These are phyloP conservation scores for Toxostoma redivivum DNA, from an alignment of 2,113 vertebrate species.

Conservation along the genomic window DNA sequence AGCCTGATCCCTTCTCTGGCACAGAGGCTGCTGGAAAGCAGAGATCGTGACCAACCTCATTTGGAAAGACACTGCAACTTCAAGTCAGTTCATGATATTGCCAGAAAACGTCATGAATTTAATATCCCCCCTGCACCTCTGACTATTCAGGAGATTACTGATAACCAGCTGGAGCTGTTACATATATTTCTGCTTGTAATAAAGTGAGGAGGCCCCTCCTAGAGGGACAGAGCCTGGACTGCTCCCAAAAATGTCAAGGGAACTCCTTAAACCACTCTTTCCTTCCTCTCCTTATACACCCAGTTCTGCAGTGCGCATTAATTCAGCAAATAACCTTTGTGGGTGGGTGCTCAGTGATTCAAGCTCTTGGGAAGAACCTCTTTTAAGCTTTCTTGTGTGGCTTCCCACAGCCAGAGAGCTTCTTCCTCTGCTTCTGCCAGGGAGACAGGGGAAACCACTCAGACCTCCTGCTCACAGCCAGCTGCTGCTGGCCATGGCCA, in stretches of 20 bases:
- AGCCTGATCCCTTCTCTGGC: conserved; percentile 29
- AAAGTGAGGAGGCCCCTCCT: neutral
- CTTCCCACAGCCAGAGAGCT: neutral
- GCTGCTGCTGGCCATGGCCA: neutral
- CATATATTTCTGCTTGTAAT: neutral
- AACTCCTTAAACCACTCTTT: neutral
- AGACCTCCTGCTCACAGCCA: neutral
- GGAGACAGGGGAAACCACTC: neutral
- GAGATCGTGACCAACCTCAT: neutral
- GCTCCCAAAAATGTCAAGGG: neutral
- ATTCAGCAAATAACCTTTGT: neutral
- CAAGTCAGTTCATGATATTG: neutral
- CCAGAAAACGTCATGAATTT: conserved; percentile 24
- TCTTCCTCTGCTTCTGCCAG: conserved; percentile 21
- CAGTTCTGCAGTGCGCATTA: neutral
- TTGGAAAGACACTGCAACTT: neutral
- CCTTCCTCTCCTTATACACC: neutral
- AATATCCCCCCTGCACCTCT: conserved; percentile 38
- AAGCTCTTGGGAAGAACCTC: neutral
- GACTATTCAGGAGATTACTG: conserved; percentile 16
- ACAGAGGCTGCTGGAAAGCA: neutral
- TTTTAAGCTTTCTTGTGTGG: conserved; percentile 14
- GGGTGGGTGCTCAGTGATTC: neutral
- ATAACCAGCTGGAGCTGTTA: neutral
- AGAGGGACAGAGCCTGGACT: neutral